A percentile compares a stretch with the other conserved stretches of the same genome.
phyloP scores from a whole-genome alignment of 2,113 vertebrate species.

The Anolis carolinensis region DNA sequence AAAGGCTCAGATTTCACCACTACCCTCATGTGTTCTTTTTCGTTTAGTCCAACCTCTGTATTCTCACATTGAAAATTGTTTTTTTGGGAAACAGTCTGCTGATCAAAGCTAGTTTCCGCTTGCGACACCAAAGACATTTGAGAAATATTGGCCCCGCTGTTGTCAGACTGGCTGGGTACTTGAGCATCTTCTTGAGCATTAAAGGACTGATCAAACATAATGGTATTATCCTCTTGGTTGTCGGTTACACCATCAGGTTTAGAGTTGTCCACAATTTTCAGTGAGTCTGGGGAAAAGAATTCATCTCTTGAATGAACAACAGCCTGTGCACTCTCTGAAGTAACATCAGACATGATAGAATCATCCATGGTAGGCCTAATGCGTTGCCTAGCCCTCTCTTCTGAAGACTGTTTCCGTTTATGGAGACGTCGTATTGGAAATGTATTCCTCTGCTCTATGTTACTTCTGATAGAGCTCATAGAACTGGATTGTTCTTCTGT shows the following conservation, averaged over 20 bases:
- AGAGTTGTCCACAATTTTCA: conserved; percentile 87
- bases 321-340: conserved; percentile 64
- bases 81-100: conserved; percentile 78
- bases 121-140: conserved; percentile 78
- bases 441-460: conserved; percentile 82
- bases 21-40: conserved; percentile 86
- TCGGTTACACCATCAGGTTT: conserved; percentile 75
- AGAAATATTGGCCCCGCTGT: conserved; percentile 75
- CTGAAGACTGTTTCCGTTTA: conserved; percentile 89
- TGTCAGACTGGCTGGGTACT: conserved; percentile 94
- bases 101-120: conserved; percentile 77
- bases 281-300: conserved; percentile 88
- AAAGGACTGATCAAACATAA: conserved; percentile 78
- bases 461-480: conserved; percentile 70
- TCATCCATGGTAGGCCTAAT: conserved; percentile 79
- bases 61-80: conserved; percentile 75
- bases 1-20: conserved; percentile 93
- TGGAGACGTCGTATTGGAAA: conserved; percentile 91
- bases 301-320: conserved; percentile 75
- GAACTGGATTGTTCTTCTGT: conserved; percentile 71
- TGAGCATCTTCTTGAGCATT: conserved; percentile 90
- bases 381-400: conserved; percentile 87
- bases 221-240: conserved; percentile 73
- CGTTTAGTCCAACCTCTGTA: conserved; percentile 72
- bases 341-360: conserved; percentile 69